These are phyloP conservation scores for Drosophila kambysellisi DNA, from an alignment of 2,888 invertebrate genomes.

Conservation along the genomic window DNA sequence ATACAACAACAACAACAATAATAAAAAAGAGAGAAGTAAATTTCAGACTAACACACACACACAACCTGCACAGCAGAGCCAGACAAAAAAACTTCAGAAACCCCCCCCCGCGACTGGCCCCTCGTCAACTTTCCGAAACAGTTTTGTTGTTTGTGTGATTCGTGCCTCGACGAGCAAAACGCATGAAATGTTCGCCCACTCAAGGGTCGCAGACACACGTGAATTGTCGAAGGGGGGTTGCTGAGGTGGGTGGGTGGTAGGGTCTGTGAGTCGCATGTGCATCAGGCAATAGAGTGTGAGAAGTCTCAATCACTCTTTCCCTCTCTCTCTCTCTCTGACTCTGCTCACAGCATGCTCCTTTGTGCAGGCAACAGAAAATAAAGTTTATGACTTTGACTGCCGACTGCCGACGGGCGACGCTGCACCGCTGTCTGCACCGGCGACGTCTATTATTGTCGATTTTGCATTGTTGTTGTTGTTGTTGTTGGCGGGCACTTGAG, in stretches of 20 bases:
- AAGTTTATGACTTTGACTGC: constrained; percentile 80
- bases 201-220: constrained; percentile 65
- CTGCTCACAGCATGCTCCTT: constrained; percentile 63
- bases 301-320: constrained; percentile 35
- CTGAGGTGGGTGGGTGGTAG: not conserved
- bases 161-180: constrained; percentile 72
- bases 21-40: constrained; percentile 4
- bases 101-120: not conserved
- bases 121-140: constrained; percentile 14
- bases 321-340: not conserved
- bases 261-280: constrained; percentile 63
- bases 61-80: constrained; percentile 23
- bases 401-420: constrained; percentile 72
- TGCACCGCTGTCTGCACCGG: constrained; percentile 69
- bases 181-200: constrained; percentile 78
- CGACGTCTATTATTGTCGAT: constrained; percentile 74
- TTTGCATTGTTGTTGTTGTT: constrained; percentile 62
- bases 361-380: constrained; percentile 81
- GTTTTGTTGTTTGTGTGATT: constrained; percentile 52
- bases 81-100: constrained; percentile 52
- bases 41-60: constrained; percentile 29
- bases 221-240: constrained; percentile 9
- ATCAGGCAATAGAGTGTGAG: constrained; percentile 56
- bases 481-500: constrained; percentile 43
- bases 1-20: constrained; percentile 25